Evolutionary conservation across 2,797 vertebrate species (phyloP).

Genomic region (Macropus fuliginosus): DNA sequence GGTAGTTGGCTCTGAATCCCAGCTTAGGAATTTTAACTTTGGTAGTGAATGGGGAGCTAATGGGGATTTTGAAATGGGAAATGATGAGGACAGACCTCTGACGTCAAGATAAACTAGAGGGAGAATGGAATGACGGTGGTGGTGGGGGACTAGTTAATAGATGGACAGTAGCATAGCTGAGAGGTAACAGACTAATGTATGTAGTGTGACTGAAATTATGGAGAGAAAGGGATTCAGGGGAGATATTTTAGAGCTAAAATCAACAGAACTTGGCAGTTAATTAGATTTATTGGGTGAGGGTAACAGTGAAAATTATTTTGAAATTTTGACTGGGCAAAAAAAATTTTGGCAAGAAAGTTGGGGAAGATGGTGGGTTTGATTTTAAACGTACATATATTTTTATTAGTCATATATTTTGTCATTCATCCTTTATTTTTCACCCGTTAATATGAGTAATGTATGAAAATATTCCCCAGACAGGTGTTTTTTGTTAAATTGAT

Average conservation of each 20-base stretch:
- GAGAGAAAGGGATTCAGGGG: not conserved
- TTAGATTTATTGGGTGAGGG: not conserved
- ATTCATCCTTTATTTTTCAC: not conserved
- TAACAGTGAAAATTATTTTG: not conserved
- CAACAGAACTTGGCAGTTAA: not conserved
- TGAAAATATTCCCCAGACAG: not conserved
- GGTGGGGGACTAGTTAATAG: not conserved
- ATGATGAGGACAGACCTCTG: not conserved
- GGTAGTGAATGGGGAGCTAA: not conserved
- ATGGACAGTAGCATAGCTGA: not conserved
- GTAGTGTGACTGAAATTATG: no score
- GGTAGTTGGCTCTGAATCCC: not conserved
- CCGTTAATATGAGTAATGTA: not conserved
- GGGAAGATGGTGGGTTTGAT: not conserved
- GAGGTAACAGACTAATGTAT: no score
- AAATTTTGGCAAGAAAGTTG: not conserved
- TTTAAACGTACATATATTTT: not conserved
- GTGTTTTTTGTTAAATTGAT: not conserved
- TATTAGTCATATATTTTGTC: not conserved
- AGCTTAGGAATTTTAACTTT: not conserved
- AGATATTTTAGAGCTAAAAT: not conserved
- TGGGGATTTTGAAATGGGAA: not conserved
- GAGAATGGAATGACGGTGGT: not conserved
- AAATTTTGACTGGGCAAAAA: slow-evolving; percentile 28
- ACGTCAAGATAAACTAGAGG: not conserved